These are phyloP conservation scores for Platysternon megacephalum DNA, from an alignment of 2,113 vertebrate species.

Conservation along the genomic window DNA sequence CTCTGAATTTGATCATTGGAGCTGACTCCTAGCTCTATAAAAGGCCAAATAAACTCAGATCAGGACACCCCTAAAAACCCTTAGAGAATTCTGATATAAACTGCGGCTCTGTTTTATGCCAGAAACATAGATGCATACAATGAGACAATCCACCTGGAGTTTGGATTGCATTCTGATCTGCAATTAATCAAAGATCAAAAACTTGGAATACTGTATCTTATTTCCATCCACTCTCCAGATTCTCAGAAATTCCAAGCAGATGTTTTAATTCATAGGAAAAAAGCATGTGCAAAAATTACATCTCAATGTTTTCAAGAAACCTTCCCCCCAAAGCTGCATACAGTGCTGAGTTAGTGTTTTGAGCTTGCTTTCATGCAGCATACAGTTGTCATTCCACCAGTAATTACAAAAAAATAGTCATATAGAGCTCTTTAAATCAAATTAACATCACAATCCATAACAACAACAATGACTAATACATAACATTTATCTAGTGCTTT, in stretches of 20 bases:
- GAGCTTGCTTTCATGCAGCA: not conserved
- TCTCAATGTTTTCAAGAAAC: not conserved
- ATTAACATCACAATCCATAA: not conserved
- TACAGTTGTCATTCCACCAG: not conserved
- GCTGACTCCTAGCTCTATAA: not conserved
- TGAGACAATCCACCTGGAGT: not conserved
- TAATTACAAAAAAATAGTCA: slow-evolving; percentile 27
- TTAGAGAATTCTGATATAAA: not conserved
- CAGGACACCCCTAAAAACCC: not conserved
- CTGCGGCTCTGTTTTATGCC: not conserved
- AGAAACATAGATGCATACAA: not conserved
- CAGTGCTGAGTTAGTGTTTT: not conserved
- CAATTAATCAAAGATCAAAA: slow-evolving; percentile 33
- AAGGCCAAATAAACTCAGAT: not conserved
- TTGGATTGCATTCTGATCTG: not conserved
- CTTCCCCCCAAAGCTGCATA: not conserved
- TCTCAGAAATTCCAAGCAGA: slow-evolving; percentile 45
- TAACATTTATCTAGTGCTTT: not conserved
- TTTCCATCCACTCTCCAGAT: slow-evolving; percentile 29
- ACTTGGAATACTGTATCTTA: not conserved
- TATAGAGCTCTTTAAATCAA: slow-evolving; percentile 28
- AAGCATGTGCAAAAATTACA: not conserved
- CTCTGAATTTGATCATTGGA: not conserved
- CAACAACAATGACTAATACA: not conserved
- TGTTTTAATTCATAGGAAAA: slow-evolving; percentile 44